Evolutionary conservation across 2,888 invertebrate genomes (phyloP).

Genomic region (Acanthosepion pharaonis): DNA sequence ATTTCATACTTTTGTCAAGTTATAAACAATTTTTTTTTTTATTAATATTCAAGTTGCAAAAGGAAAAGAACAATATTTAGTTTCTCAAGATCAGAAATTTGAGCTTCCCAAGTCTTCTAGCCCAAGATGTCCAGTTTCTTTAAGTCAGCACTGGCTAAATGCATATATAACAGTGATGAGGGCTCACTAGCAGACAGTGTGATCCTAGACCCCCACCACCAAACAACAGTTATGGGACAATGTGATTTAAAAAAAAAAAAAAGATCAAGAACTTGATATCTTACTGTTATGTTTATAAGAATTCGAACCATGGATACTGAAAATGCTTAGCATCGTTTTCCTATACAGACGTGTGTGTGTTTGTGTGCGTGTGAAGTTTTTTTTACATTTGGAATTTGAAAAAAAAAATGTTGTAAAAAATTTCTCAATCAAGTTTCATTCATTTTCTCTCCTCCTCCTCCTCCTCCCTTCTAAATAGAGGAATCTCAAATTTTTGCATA

Average conservation of each 20-base stretch:
- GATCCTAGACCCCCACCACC: neutral
- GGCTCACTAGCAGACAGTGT: neutral
- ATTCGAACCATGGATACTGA: neutral
- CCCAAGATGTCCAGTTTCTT: too few species aligned
- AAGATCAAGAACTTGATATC: neutral
- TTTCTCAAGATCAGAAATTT: too few species aligned
- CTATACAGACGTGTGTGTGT: neutral
- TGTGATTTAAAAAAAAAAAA: neutral
- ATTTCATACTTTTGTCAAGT: too few species aligned
- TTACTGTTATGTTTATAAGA: neutral
- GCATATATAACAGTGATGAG: neutral
- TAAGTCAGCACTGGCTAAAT: too few species aligned
- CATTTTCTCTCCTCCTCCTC: slow-evolving; percentile 4
- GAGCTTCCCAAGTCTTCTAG: too few species aligned
- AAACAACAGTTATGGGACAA: slow-evolving; percentile 24
- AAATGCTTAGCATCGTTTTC: neutral
- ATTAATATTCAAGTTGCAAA: too few species aligned
- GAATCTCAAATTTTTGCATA: neutral
- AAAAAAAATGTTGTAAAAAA: neutral
- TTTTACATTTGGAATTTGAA: neutral
- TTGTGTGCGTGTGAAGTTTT: neutral
- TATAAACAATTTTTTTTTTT: too few species aligned
- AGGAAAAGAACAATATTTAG: too few species aligned
- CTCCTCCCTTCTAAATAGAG: neutral
- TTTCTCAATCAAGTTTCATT: slow-evolving; percentile 6